A percentile compares a stretch with the other conserved stretches of the same genome.
phyloP scores from a whole-genome alignment of 2,888 invertebrate species.

The Bugula neritina region DNA sequence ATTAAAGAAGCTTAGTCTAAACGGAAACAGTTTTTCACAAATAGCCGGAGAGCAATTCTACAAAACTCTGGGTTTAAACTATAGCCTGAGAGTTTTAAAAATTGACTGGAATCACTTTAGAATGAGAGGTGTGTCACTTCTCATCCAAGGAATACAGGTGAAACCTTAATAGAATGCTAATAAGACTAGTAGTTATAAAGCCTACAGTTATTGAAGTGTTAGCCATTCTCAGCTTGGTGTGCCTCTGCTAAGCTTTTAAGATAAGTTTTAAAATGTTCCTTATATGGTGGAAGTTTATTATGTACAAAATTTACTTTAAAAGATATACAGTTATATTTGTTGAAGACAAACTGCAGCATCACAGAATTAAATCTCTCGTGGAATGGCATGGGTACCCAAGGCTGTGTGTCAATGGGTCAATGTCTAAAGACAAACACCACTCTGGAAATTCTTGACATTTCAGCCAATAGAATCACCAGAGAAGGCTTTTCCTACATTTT shows the following conservation, averaged over 20 bases:
- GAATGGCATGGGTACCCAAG: neutral
- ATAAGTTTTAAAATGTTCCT: too few relatives aligned
- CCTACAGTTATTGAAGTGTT: neutral
- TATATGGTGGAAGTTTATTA: too few relatives aligned
- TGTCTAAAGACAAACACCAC: slow-evolving; percentile 1
- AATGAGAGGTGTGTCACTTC: neutral
- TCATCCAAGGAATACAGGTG: slow-evolving; percentile 1
- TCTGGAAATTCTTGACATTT: neutral
- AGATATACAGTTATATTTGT: neutral
- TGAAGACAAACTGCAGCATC: neutral
- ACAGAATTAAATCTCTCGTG: neutral
- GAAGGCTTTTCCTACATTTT: neutral
- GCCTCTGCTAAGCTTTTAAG: too few relatives aligned
- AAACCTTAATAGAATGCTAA: neutral
- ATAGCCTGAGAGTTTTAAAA: neutral
- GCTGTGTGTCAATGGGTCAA: neutral
- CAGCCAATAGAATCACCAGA: slow-evolving; percentile 21
- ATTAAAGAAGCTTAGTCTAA: neutral
- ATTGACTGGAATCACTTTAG: slow-evolving; percentile 13
- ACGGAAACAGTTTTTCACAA: neutral
- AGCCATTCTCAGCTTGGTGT: too few relatives aligned
- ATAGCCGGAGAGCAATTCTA: neutral
- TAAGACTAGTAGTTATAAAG: neutral
- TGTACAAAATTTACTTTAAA: neutral
- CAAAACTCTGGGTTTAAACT: neutral